Percentiles rank a stretch among this genome's conserved stretches.
Evolutionary conservation across 2,888 invertebrate genomes (phyloP).

Genomic region (Siphlonurus alternatus): DNA sequence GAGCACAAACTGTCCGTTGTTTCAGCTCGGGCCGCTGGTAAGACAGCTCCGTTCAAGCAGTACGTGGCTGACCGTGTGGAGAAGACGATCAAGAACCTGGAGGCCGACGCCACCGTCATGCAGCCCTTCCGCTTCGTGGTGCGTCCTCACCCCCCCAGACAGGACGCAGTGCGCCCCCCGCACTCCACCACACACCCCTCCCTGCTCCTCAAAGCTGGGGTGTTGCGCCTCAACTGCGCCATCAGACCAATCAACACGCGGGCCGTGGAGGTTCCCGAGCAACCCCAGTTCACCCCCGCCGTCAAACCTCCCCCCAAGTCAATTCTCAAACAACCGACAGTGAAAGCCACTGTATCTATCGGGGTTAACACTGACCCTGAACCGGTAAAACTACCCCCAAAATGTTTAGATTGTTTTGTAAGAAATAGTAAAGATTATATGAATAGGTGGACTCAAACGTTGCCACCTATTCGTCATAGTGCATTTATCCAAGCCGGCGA

Average conservation of each 20-base stretch:
- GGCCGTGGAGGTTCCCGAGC: too few species aligned
- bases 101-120: too few species aligned
- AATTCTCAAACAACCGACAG: neutral
- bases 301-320: neutral
- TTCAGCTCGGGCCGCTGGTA: neutral
- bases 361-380: neutral
- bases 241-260: too few species aligned
- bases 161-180: too few species aligned
- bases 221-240: too few species aligned
- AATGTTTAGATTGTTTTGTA: neutral
- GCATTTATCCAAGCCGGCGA: neutral
- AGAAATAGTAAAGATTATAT: neutral
- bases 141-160: too few species aligned
- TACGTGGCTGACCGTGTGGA: too few species aligned
- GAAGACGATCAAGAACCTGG: too few species aligned
- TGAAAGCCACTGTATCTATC: neutral
- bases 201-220: too few species aligned
- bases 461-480: neutral
- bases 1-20: too few species aligned
- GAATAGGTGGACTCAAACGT: neutral
- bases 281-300: neutral
- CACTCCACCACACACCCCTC: too few species aligned
- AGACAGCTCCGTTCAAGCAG: neutral
- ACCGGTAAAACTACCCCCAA: neutral
- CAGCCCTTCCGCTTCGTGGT: too few species aligned